Percentiles rank a stretch among this genome's conserved stretches.
Conservation (phyloP, 2,888 invertebrate genomes). For the Mesoligia furuncula region DNA sequence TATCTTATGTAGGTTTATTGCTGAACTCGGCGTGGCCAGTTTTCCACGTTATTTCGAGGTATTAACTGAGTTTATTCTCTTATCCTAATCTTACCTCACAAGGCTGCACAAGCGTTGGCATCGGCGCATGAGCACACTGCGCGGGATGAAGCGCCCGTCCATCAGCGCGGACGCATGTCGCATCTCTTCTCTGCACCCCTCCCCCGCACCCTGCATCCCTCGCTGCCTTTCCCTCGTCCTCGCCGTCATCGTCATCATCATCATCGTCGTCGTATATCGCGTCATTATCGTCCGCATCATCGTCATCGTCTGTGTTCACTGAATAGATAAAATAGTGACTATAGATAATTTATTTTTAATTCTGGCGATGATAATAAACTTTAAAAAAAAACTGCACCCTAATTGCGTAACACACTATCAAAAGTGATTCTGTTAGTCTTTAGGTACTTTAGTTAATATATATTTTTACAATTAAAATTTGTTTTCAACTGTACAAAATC, state of each 20-base stretch:
- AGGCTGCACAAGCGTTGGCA: conserved; percentile 90
- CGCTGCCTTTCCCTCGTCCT: conserved; percentile 74
- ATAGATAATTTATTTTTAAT: not conserved
- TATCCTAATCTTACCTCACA: conserved; percentile 80
- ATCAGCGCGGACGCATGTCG: conserved; percentile 89
- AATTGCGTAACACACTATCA: not conserved
- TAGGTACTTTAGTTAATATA: no score
- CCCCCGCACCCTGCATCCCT: conserved; percentile 88
- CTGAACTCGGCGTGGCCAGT: no score
- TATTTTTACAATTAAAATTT: no score
- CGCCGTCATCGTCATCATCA: conserved; percentile 76
- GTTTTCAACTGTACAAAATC: no score
- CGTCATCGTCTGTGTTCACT: conserved; percentile 80
- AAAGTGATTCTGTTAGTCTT: no score
- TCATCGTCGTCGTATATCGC: conserved; percentile 84
- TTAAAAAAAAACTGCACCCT: not conserved
- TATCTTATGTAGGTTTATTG: no score
- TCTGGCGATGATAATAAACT: not conserved
- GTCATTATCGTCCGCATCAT: conserved; percentile 81
- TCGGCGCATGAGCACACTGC: conserved; percentile 87
- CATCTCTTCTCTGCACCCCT: conserved; percentile 90
- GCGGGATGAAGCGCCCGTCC: conserved; percentile 85
- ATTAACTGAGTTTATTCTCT: not conserved
- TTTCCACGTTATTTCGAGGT: not conserved
- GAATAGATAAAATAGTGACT: not conserved